Base-by-base conservation (phyloP, 2,888 invertebrate species). In the Andrena praecox region DNA sequence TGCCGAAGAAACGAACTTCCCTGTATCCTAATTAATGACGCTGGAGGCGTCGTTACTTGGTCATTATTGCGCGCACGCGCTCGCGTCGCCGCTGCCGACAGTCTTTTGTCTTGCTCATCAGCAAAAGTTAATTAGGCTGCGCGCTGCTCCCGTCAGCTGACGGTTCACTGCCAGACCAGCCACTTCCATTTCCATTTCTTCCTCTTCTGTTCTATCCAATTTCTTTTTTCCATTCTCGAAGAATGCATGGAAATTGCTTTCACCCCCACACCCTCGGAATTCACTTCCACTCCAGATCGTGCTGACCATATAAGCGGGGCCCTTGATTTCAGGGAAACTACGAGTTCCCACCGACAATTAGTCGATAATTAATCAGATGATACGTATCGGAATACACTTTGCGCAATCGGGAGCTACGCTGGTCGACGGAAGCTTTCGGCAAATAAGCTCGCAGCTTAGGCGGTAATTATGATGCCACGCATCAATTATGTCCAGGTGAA, bases 401-500 rank as follows among this genome's bases (percentile, higher is more conserved):
- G 42, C 67, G 71, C 52, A 66, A 82, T 77, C 70, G 69, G 79
- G 74, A 83, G 74, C 62, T 67, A 29, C 54, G 35, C 5, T 27
- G 3, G 10, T 54, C 50, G 42, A 27, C 31, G 6, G 88, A 84
- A 75, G 79, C 67, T 73, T 66, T 10, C 16, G 42, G 27, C 76
- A 79, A 81, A 68, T 74, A 77, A 78, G 83, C 76, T 72, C 76
- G 71, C 62, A 69, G 78, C 71, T 87, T 88, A 88, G 86, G 60
- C 77, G 81, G 82, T 87, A 85, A 89, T 89, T 88, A 82, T 42
- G 42, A 42, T 42, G 16, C 66, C 68, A 74, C 86, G 87, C 84
- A 86, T 87, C 85, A 86, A 87, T 85, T 85, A 87, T 83, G 74
- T 64, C 29, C 29, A 70, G 31, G 31, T 62, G 62, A 88, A 79